A percentile compares a stretch with the other conserved stretches of the same genome.
phyloP scores from a whole-genome alignment of 2,113 vertebrate species.

The Dolichotis patagonum region DNA sequence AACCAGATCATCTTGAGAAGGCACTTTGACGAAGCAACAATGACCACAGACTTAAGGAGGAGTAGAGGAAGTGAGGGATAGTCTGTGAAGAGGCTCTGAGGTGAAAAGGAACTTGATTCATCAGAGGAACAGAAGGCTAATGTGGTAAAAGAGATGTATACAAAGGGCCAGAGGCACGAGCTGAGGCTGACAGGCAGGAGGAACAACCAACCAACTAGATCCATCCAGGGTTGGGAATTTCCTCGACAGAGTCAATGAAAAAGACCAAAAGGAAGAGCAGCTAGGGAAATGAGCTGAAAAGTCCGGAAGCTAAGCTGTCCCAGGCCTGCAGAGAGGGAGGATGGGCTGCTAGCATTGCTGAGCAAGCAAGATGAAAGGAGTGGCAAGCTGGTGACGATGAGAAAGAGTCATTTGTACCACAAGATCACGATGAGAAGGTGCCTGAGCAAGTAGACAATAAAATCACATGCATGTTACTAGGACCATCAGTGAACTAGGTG shows the following conservation, averaged over 20 bases:
- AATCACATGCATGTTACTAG: neutral
- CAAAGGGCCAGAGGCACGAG: neutral
- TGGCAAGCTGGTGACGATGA: neutral
- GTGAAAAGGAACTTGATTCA: neutral
- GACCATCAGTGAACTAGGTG: neutral
- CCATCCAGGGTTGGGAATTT: neutral
- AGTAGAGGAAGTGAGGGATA: neutral
- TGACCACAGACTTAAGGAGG: neutral
- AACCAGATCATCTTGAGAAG: neutral
- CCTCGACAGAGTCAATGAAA: neutral
- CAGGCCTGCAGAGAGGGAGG: neutral
- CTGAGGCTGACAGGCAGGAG: neutral
- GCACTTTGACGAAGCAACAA: neutral
- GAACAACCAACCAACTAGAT: neutral
- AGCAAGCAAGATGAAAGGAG: neutral
- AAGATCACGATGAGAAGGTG: neutral
- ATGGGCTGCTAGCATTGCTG: neutral
- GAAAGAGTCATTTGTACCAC: accelerated
- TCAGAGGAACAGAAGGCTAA: neutral
- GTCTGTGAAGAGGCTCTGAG: neutral
- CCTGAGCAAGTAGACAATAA: neutral
- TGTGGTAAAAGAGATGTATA: neutral
- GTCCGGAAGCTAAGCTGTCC: neutral
- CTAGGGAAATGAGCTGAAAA: neutral
- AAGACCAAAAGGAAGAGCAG: neutral